A percentile compares a stretch with the other conserved stretches of the same genome.
These are phyloP conservation scores for Promerops cafer DNA, from an alignment of 2,113 vertebrate species.

Conservation along the genomic window DNA sequence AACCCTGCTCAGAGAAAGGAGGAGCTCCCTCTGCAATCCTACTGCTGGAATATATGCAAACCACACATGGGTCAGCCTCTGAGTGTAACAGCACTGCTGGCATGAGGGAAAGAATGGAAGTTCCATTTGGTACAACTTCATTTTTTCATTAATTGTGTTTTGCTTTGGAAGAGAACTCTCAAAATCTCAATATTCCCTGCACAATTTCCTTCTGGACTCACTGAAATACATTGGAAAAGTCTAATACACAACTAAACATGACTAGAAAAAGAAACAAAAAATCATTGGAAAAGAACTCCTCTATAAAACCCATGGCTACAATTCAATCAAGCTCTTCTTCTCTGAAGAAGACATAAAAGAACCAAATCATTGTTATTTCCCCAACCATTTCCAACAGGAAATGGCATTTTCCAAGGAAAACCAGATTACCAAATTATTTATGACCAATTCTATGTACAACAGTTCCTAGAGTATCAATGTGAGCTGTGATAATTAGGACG, in stretches of 20 bases:
- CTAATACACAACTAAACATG: background rate
- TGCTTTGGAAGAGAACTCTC: background rate
- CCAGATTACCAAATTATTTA: background rate
- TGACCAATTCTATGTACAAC: background rate
- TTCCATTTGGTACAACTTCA: background rate
- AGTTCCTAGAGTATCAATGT: background rate
- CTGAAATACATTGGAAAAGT: background rate
- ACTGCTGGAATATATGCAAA: background rate
- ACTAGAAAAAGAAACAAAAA: background rate
- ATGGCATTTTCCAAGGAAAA: background rate
- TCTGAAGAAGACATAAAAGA: background rate
- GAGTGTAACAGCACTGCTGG: background rate
- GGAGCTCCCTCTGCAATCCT: background rate
- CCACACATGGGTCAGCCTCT: accelerated
- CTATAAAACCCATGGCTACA: background rate
- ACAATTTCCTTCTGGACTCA: background rate
- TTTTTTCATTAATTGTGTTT: background rate
- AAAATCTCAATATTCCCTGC: background rate
- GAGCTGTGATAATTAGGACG: background rate
- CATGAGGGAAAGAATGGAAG: background rate
- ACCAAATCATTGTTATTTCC: background rate
- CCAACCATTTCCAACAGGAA: background rate
- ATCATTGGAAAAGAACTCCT: background rate
- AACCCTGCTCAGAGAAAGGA: background rate
- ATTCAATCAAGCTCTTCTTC: background rate